phyloP scores from a whole-genome alignment of 2,888 invertebrate genomes.

The Buathra laborator region DNA sequence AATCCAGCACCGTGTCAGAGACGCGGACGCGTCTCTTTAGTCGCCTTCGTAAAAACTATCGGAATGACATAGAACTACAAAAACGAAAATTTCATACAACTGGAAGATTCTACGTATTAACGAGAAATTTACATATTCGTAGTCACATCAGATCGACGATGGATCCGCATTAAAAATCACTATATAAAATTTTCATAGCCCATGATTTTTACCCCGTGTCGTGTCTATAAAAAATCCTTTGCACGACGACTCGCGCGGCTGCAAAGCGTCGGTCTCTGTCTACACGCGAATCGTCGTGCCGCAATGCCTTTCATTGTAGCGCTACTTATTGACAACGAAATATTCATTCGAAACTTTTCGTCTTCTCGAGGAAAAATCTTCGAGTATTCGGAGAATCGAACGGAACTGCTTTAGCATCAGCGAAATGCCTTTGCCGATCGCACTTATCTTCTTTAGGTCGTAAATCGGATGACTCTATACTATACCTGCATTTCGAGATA shows the following conservation, averaged over 20 bases:
- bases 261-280: background rate
- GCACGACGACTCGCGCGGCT: background rate
- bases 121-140: constrained; percentile 29
- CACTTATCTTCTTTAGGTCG: constrained; percentile 3
- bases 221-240: constrained; percentile 33
- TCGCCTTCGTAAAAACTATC: constrained; percentile 58
- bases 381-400: background rate
- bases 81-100: background rate
- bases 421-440: background rate
- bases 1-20: constrained; percentile 55
- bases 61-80: constrained; percentile 51
- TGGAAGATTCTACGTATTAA: constrained; percentile 18
- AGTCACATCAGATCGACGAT: constrained; percentile 13
- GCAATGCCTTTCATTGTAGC: background rate
- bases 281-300: background rate
- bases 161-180: constrained; percentile 41
- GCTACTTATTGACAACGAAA: constrained; percentile 18
- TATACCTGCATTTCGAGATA: background rate
- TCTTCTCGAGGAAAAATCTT: background rate
- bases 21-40: constrained; percentile 12
- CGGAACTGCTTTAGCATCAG: background rate
- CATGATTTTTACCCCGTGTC: constrained; percentile 21
- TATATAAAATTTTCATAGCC: constrained; percentile 52
- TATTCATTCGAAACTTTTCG: background rate
- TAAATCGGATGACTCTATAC: background rate